phyloP scores from a whole-genome alignment of 2,113 vertebrate species.

The Xyrauchen texanus region DNA sequence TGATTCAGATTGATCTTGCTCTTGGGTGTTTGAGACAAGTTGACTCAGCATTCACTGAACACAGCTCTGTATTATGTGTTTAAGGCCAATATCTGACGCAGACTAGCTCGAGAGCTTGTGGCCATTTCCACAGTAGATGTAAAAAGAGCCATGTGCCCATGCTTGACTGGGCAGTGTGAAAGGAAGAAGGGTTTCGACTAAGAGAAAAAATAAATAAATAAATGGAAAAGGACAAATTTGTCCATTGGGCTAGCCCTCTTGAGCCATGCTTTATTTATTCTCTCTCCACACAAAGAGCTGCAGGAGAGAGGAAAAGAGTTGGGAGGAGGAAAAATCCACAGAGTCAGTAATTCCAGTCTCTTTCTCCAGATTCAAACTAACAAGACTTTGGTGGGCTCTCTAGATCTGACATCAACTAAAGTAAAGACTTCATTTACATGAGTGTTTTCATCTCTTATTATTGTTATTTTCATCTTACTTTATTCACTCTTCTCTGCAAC shows the following conservation, averaged over 20 bases:
- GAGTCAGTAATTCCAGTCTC: slow-evolving; percentile 45
- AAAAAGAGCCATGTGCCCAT: slow-evolving; percentile 29
- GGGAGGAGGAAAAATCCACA: slow-evolving; percentile 68
- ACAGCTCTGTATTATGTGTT: too few species aligned
- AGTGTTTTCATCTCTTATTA: too few species aligned
- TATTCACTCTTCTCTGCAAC: not conserved
- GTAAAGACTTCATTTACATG: too few species aligned
- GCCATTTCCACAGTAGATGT: slow-evolving; percentile 11
- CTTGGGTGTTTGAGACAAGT: not conserved
- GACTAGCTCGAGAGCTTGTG: not conserved
- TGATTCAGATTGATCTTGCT: slow-evolving; percentile 1
- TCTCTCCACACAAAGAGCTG: slow-evolving; percentile 20
- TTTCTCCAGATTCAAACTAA: slow-evolving; percentile 33
- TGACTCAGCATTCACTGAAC: slow-evolving; percentile 1
- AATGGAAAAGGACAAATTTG: slow-evolving; percentile 37
- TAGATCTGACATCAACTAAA: too few species aligned
- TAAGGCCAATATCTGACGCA: too few species aligned
- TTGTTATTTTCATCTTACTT: not conserved
- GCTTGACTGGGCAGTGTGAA: slow-evolving; percentile 54
- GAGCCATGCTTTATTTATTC: slow-evolving; percentile 73
- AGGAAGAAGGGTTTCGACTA: slow-evolving; percentile 26
- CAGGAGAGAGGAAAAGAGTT: too few species aligned
- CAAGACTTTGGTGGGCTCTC: slow-evolving; percentile 55
- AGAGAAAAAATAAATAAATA: slow-evolving; percentile 20
- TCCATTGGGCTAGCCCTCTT: slow-evolving; percentile 60